A percentile compares a stretch with the other conserved stretches of the same genome.
These are phyloP conservation scores for Athetis lepigone DNA, from an alignment of 2,888 invertebrate genomes.

Conservation along the genomic window DNA sequence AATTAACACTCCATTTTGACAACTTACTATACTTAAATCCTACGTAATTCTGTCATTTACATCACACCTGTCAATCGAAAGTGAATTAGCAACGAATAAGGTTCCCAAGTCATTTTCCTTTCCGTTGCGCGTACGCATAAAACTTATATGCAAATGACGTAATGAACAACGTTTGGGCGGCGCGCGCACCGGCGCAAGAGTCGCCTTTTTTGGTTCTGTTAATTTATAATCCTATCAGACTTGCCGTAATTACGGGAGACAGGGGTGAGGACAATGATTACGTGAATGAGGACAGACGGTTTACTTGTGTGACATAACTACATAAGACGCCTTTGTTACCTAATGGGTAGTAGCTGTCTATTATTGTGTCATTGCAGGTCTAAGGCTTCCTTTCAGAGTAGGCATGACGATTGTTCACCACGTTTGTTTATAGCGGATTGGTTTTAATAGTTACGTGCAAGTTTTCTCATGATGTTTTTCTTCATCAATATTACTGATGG, in stretches of 20 bases:
- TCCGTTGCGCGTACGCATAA: conserved; percentile 62
- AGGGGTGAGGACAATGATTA: conserved; percentile 30
- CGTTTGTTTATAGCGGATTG: no score
- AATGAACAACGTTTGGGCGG: conserved; percentile 75
- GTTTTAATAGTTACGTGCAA: no score
- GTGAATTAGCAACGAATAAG: conserved; percentile 64
- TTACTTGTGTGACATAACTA: conserved; percentile 14
- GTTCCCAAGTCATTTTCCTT: conserved; percentile 67
- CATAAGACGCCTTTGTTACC: conserved; percentile 14
- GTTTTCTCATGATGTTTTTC: no score
- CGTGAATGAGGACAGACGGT: conserved; percentile 9
- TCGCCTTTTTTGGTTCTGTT: conserved; percentile 74
- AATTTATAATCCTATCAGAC: conserved; percentile 70
- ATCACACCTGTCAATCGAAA: conserved; percentile 65
- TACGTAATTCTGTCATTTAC: conserved; percentile 48
- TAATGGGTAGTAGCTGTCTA: neutral
- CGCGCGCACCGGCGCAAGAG: conserved; percentile 52
- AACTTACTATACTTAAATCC: conserved; percentile 17
- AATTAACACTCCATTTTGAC: conserved; percentile 22
- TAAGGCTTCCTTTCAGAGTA: no score
- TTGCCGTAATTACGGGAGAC: conserved; percentile 49
- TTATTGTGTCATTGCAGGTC: neutral
- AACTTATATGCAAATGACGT: conserved; percentile 77
- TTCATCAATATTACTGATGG: no score
- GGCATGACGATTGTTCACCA: no score